Base-by-base conservation (phyloP, 2,888 invertebrate genomes). In the Chrysotoxum bicinctum region DNA sequence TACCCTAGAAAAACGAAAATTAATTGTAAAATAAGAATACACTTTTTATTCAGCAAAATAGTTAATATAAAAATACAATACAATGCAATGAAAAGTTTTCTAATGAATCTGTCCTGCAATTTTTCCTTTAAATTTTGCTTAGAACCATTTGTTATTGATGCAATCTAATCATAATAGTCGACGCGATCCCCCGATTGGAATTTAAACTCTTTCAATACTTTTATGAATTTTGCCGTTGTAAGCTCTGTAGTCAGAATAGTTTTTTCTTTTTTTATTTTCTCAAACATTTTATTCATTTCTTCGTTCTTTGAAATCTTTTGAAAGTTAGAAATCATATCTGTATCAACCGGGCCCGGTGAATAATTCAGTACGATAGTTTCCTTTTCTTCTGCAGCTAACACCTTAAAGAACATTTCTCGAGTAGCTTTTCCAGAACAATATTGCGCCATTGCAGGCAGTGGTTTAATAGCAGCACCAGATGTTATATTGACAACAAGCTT, bases 341-440 rank as follows among this genome's bases (percentile, higher is more conserved):
- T 99, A 88, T 97, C 95, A 3, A 98, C 96, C 0, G 98, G 97
- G 16, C 98, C 98, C 0, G 99, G 98, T 0, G 97, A 95, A 92
- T 98, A 99, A 91, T 96, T 98, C 54, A 99, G 91, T 10, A 98
- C 96, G 82, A 94, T 93, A 0, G 90, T 89, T 32, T 89, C 88
- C 4, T 68, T 58, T 89, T 96, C 95, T 92, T 98, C 98, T 66
- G 94, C 93, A 0, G 98, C 97, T 66, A 98, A 92, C 3, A 96
- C 96, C 89, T 94, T 94, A 90, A 98, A 98, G 91, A 95, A 96
- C 95, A 98, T 95, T 90, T 98, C 97, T 68, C 98, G 93, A 0
- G 97, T 96, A 0, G 98, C 97, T 93, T 98, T 98, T 0, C 95
- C 97, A 54, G 94, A 93, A 89, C 97, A 97, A 90, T 99, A 98